Percentiles rank a stretch among this genome's conserved stretches.
Evolutionary conservation across 2,888 invertebrate genomes (phyloP).

Genomic region (Smittia sp.): DNA sequence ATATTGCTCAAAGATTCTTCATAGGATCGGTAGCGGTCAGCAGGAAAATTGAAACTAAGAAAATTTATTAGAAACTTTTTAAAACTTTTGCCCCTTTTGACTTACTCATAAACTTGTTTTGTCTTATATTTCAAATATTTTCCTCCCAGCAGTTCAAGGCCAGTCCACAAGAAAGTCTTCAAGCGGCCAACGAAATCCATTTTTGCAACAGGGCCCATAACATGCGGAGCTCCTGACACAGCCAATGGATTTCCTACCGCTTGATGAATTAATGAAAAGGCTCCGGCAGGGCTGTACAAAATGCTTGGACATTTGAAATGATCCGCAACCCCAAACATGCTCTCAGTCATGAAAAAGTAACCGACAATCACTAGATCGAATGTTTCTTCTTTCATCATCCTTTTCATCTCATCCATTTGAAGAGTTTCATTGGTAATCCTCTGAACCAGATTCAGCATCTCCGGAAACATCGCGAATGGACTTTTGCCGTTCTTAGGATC

Average conservation of each 20-base stretch:
- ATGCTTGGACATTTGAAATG: conserved; percentile 49
- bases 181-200: conserved; percentile 45
- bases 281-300: conserved; percentile 46
- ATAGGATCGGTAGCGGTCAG: conserved; percentile 41
- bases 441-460: background rate
- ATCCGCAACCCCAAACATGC: conserved; percentile 48
- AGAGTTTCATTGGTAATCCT: conserved; percentile 5
- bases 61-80: background rate
- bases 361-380: conserved; percentile 50
- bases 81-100: no score
- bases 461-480: background rate
- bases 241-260: conserved; percentile 22
- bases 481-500: background rate
- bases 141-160: background rate
- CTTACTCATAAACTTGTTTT: conserved; percentile 22
- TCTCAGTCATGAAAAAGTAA: conserved; percentile 47
- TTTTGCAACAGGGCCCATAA: conserved; percentile 42
- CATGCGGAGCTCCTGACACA: conserved; percentile 45
- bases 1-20: conserved; percentile 49
- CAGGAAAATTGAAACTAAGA: conserved; percentile 42
- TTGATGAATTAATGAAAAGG: conserved; percentile 46
- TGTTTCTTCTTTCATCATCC: conserved; percentile 42
- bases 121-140: background rate
- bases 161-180: conserved; percentile 43
- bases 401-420: conserved; percentile 13